Base-by-base conservation (phyloP, 2,797 vertebrate genomes). In the Peromyscus attwateri region DNA sequence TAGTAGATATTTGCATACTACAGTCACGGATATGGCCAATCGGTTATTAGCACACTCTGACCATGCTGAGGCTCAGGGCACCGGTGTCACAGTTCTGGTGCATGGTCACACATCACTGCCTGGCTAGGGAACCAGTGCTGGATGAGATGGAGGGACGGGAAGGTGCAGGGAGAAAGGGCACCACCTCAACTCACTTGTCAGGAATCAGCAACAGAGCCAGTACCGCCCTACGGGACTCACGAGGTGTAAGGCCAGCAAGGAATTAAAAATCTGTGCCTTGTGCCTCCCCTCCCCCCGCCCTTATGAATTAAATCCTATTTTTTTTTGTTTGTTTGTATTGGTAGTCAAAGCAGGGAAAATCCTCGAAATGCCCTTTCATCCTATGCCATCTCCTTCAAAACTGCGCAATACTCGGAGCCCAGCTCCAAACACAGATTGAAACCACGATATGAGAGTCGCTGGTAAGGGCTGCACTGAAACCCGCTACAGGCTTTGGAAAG, bases 401-500 rank as follows among this genome's bases (percentile, higher is more conserved):
- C 0, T 66, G 87, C 43, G 66, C 19, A 66, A 34, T 66, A 68
- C 6, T 14, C 16, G 12, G 0, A 37, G 85, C 87, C 23, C 27
- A 95, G 83, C 37, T 95, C 60, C 1, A 6, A 31, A 60, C 17
- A 27, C n/a, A 70, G 70, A 96, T 1, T 25, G 29, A 92, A 43
- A 68, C 70, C 0, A 0, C 0, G 0, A 52, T 46, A 84, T 11
- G 73, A 87, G 89, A 40, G 2, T 75, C 14, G 1, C 88, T n/a
- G 82, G 64, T 21, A 29, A 94, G 73, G 4, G 14, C 29, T 49
- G 62, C 23, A 12, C 0, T 27, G 70, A 92, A 81, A 92, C 96
- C 87, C 66, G 64, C 0, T 11, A 96, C 64, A 89, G 79, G 52
- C 83, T 91, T 82, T 96, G 92, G 97, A 97, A 93, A 85, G 77